Evolutionary conservation across 2,888 invertebrate species (phyloP), one percentile per base, ranked within the genome.

Genomic region (Homarus gammarus): DNA sequence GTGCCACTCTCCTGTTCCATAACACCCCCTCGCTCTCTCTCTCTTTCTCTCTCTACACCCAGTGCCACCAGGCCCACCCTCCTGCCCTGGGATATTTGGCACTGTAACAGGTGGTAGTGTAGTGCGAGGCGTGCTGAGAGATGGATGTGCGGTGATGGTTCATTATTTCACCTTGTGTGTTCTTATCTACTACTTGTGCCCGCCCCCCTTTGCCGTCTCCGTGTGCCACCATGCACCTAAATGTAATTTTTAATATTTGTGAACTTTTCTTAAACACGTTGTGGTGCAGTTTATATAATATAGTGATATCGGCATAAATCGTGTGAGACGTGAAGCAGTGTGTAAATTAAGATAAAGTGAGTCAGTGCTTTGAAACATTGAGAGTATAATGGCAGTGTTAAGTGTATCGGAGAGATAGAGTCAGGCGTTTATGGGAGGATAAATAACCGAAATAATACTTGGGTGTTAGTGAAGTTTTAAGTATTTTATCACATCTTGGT

Each of bases 71-170:
- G 64, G 64, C 64, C 27, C 27, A 64, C 64, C 31, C 64, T 27
- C 27, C 31, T 27, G 64, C 27, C 64, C 64, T 64, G 64, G 64
- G 27, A 64, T 27, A 64, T 64, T 64, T 64, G 64, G 64, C 64
- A 27, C 27, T 64, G 64, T 64, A 64, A 64, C 64, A 64, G 64
- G 64, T 64, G 64, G 64, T 64, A 64, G 64, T 64, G 64, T 6
- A 64, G 64, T 5, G n/a, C 64, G 64, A 64, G 64, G 64, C 64
- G n/a, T 22, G 27, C 8, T 6, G 18, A 64, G 64, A 3, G 64
- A 64, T 64, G 64, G 27, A 22, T 27, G 64, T 64, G 64, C 64
- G 64, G 64, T 64, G 22, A 27, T 27, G 64, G 0, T 27, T 8
- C 27, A 3, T 27, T 6, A 27, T 22, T 12, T 22, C 27, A 27